phyloP scores from a whole-genome alignment of 2,113 vertebrate species.

The Lichenostomus cassidix region DNA sequence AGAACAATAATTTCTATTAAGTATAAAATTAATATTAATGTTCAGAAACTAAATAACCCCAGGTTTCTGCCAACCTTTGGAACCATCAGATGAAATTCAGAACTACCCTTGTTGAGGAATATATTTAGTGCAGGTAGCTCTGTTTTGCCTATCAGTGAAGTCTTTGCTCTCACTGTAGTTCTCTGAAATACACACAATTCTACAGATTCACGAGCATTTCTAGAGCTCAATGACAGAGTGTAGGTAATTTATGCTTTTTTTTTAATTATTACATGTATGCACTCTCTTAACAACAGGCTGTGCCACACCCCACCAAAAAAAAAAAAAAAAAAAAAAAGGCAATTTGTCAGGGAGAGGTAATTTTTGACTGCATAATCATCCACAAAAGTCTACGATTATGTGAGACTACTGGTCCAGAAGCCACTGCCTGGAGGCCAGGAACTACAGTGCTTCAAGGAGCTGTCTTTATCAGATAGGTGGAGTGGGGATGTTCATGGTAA shows the following conservation, averaged over 20 bases:
- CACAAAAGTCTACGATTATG: background rate
- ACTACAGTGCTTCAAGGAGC: background rate
- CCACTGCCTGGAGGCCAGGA: background rate
- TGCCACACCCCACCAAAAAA: background rate
- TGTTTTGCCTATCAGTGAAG: background rate
- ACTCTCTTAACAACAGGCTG: background rate
- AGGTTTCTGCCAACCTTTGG: background rate
- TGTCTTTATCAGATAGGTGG: background rate
- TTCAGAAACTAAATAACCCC: background rate
- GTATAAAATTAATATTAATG: background rate
- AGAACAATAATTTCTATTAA: background rate
- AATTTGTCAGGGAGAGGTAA: background rate
- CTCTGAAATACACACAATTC: background rate
- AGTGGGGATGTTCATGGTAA: background rate
- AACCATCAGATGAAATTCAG: background rate
- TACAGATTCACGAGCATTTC: background rate
- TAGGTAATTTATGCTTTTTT: background rate
- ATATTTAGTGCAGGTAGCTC: background rate
- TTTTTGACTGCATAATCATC: background rate
- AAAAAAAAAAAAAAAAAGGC: background rate
- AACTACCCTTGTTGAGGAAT: background rate
- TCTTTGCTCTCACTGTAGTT: background rate
- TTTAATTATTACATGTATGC: background rate
- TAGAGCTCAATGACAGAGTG: background rate
- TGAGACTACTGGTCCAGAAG: background rate